These are phyloP conservation scores for Lithobates pipiens DNA, from an alignment of 2,797 vertebrate species.

Conservation along the genomic window DNA sequence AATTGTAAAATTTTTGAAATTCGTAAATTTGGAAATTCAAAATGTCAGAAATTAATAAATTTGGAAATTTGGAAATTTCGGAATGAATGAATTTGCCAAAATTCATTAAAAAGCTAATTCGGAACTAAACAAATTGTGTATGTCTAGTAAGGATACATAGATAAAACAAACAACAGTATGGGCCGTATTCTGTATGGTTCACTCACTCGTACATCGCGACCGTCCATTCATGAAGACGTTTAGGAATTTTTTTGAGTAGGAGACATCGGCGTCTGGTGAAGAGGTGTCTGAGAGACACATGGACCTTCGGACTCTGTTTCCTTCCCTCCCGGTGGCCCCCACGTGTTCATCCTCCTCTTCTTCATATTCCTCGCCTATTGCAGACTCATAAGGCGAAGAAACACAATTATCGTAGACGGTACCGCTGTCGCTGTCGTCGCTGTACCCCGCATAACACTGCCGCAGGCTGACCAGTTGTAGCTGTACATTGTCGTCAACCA, in stretches of 20 bases:
- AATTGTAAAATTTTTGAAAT: too few species aligned
- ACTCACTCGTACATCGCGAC: slow-evolving; percentile 95
- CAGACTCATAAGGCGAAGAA: slow-evolving; percentile 92
- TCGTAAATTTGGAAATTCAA: too few species aligned
- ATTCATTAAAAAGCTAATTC: too few species aligned
- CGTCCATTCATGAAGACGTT: slow-evolving; percentile 97
- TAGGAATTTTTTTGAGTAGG: slow-evolving; percentile 97
- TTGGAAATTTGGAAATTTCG: too few species aligned
- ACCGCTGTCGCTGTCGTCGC: slow-evolving; percentile 93
- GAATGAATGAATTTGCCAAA: too few species aligned
- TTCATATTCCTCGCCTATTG: slow-evolving; percentile 92
- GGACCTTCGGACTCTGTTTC: slow-evolving; percentile 63
- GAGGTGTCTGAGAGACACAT: slow-evolving; percentile 91
- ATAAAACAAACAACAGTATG: too few species aligned
- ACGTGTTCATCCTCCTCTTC: slow-evolving; percentile 81
- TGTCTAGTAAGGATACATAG: too few species aligned
- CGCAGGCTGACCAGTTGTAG: slow-evolving; percentile 93
- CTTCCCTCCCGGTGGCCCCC: slow-evolving; percentile 65
- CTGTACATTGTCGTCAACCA: slow-evolving; percentile 95
- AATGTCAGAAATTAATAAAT: too few species aligned
- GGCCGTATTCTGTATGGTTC: background rate
- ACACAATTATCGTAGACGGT: slow-evolving; percentile 96
- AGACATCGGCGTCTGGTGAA: slow-evolving; percentile 88
- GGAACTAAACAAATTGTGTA: too few species aligned
- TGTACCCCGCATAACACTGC: slow-evolving; percentile 94